Conservation (phyloP, 2,113 vertebrate genomes). For the Todiramphus chloris region DNA sequence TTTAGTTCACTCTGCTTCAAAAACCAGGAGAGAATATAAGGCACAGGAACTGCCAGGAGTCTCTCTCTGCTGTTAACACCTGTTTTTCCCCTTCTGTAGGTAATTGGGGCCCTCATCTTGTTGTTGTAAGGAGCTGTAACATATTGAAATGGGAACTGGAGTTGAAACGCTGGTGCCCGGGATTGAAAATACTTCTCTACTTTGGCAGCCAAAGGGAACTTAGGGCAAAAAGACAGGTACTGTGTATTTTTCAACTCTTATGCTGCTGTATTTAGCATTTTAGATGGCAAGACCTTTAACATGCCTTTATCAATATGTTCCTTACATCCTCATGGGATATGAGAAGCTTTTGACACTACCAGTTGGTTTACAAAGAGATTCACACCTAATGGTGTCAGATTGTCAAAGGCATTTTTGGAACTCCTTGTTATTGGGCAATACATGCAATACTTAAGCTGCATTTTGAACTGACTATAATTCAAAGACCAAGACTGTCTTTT, state of each 20-base stretch:
- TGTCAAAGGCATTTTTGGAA: not conserved
- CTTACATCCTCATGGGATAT: not conserved
- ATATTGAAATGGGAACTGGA: constrained; percentile 91
- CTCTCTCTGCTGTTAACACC: not conserved
- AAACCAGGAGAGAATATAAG: not conserved
- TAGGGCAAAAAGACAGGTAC: constrained; percentile 86
- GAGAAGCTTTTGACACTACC: not conserved
- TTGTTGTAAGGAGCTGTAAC: constrained; percentile 89
- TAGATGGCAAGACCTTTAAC: not conserved
- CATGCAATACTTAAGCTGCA: not conserved
- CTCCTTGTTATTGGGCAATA: not conserved
- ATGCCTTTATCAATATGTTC: not conserved
- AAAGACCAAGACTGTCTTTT: not conserved
- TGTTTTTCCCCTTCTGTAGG: constrained; percentile 61
- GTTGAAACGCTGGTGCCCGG: constrained; percentile 92
- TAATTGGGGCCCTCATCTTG: constrained; percentile 90
- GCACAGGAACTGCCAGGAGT: not conserved
- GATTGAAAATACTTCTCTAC: constrained; percentile 88
- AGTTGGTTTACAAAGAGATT: not conserved
- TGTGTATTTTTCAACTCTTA: not conserved
- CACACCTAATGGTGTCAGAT: not conserved
- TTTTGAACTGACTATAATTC: not conserved
- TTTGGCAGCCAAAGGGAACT: constrained; percentile 86
- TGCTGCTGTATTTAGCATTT: not conserved
- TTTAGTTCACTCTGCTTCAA: not conserved